These are phyloP conservation scores for Aradophagus sp. DNA, from an alignment of 1,140 invertebrate species.

Conservation along the genomic window DNA sequence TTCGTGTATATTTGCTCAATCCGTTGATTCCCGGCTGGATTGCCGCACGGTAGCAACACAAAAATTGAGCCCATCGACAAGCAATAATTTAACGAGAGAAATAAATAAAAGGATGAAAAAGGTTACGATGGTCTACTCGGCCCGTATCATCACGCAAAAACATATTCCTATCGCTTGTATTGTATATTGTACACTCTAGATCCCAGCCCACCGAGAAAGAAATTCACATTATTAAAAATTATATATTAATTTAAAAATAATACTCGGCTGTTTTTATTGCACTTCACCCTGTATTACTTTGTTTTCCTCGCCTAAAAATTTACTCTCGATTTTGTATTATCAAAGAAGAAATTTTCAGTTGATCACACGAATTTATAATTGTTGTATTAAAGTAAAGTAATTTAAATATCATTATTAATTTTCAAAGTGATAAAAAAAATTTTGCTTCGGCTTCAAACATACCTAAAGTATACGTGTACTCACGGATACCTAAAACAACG, in stretches of 20 bases:
- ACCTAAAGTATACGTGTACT: too few species aligned
- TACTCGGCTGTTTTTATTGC: conserved; percentile 43
- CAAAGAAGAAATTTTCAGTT: too few species aligned
- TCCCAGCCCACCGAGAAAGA: conserved; percentile 61
- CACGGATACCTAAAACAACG: too few species aligned
- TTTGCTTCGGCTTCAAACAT: too few species aligned
- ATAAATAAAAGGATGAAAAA: background rate
- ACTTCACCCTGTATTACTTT: too few species aligned
- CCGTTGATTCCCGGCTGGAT: conserved; percentile 48
- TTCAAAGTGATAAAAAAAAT: too few species aligned
- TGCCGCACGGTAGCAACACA: conserved; percentile 35
- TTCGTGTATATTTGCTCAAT: conserved; percentile 59
- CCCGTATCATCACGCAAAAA: conserved; percentile 61
- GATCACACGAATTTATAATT: too few species aligned
- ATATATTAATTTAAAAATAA: conserved; percentile 75
- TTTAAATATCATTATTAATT: too few species aligned
- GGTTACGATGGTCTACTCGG: conserved; percentile 45
- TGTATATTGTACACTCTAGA: conserved; percentile 73
- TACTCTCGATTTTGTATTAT: too few species aligned
- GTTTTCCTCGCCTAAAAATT: too few species aligned
- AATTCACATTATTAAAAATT: conserved; percentile 72
- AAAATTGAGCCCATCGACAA: conserved; percentile 58
- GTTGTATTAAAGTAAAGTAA: too few species aligned
- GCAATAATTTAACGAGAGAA: conserved; percentile 61
- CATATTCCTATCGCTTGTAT: conserved; percentile 74